Base-by-base conservation (phyloP, 2,113 vertebrate genomes). In the Muntiacus reevesi region DNA sequence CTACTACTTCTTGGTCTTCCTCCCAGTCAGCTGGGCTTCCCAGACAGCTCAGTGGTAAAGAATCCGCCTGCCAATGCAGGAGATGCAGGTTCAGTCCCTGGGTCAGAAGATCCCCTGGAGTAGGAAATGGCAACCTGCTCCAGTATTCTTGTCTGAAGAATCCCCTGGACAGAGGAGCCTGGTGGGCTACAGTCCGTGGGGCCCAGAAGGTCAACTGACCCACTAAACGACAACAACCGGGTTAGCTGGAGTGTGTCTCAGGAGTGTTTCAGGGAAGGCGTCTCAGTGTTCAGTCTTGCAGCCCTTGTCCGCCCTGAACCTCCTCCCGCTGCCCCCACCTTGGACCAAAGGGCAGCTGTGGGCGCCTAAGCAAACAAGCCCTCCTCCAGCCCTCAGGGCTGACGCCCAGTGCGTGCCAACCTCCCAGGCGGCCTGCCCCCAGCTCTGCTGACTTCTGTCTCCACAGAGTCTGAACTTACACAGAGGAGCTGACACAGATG, bases 141-240 rank as follows among this genome's bases (percentile, higher is more conserved):
- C 67, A 12, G n/a, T 3, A 6, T 10, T 40, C n/a, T 12, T 5
- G 9, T 23, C n/a, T 71, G 67, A 36, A 71, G 21, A 71, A 40
- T 6, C 67, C 67, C 67, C 3, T 11, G n/a, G n/a, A 11, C 67
- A 71, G 64, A 36, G n/a, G 64, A 71, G 1, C 19, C 64, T 71
- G n/a, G 17, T 71, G n/a, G n/a, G 64, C 64, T 21, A 9, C 1
- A 71, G 64, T 36, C n/a, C 9, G 5, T 6, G 64, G 64, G n/a
- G 2, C n/a, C 64, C n/a, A 71, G 36, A 36, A 19, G 11, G 19
- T 71, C 64, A 23, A 11, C n/a, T 23, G n/a, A 5, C 64, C 21
- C 9, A 36, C 17, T 36, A 12, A 71, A 23, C 1, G 1, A 23
- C 52, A 54, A 6, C 16, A 6, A 12, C n/a, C 5, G n/a, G 5